Conservation (phyloP, 2,797 vertebrate genomes). For the Dermochelys coriacea region DNA sequence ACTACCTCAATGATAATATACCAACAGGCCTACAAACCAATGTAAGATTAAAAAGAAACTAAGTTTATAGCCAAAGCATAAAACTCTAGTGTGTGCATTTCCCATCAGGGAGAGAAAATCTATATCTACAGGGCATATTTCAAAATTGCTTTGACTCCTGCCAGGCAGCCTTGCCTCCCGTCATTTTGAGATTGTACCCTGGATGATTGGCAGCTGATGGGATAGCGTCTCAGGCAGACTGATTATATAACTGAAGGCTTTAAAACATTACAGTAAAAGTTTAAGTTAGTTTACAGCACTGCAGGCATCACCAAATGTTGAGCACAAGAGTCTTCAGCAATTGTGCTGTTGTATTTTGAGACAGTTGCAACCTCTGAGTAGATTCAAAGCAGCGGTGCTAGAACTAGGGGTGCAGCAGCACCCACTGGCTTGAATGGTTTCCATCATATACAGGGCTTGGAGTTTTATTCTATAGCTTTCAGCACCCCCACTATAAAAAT, state of each 20-base stretch:
- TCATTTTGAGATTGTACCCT: not conserved
- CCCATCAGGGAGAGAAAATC: not conserved
- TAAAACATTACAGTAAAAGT: not conserved
- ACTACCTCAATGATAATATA: not conserved
- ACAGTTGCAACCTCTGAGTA: not conserved
- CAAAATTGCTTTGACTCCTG: not conserved
- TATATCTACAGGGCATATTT: not conserved
- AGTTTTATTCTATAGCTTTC: too few relatives aligned
- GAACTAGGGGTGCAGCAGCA: too few relatives aligned
- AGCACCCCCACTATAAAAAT: too few relatives aligned
- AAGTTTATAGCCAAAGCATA: not conserved
- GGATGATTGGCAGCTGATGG: not conserved
- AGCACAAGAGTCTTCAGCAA: not conserved
- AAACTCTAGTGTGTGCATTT: not conserved
- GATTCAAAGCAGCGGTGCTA: not conserved
- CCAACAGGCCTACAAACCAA: not conserved
- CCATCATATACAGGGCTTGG: too few relatives aligned
- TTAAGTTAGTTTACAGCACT: not conserved
- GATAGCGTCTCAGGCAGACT: not conserved
- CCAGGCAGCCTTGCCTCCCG: not conserved
- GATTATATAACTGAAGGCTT: not conserved
- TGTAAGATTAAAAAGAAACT: not conserved
- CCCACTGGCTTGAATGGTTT: too few relatives aligned
- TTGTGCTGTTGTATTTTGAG: not conserved
- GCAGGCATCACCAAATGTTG: not conserved